Conservation (phyloP, 2,888 invertebrate genomes). For the Acleris holmiana region DNA sequence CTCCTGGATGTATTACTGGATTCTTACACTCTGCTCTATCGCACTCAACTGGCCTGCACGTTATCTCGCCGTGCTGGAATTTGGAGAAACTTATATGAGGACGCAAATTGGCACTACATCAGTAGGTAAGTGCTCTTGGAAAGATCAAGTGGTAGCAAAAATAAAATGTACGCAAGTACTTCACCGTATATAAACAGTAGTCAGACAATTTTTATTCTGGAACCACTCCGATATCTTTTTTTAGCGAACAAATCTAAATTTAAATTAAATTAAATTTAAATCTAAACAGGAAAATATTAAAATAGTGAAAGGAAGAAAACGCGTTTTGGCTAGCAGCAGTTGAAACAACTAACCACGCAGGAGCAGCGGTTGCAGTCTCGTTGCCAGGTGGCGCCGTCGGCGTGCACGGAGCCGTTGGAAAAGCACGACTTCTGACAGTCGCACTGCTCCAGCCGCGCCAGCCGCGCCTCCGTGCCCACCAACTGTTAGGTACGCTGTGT, state of each 20-base stretch:
- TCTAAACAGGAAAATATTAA: no score
- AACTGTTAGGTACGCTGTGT: conserved; percentile 80
- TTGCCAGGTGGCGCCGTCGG: conserved; percentile 94
- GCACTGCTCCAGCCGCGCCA: conserved; percentile 92
- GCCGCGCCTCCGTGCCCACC: conserved; percentile 90
- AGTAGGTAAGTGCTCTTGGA: no score
- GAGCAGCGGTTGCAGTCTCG: conserved; percentile 94
- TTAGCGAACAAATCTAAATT: no score
- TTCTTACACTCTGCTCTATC: conserved; percentile 90
- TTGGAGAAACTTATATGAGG: background rate
- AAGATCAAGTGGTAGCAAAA: no score
- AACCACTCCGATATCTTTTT: no score
- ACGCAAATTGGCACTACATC: background rate
- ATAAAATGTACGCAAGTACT: no score
- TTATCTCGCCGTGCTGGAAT: conserved; percentile 91
- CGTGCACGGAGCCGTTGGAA: conserved; percentile 91
- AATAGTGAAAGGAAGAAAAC: no score
- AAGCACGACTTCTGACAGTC: conserved; percentile 95
- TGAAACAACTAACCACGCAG: conserved; percentile 87
- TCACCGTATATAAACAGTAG: no score
- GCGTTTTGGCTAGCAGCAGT: background rate
- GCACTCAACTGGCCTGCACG: conserved; percentile 93
- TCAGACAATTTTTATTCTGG: no score
- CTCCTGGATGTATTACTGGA: conserved; percentile 90
- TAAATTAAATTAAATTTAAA: no score